Evolutionary conservation across 2,797 vertebrate genomes (phyloP), one percentile per base, ranked within the genome.

Genomic region (Crotalus adamanteus): DNA sequence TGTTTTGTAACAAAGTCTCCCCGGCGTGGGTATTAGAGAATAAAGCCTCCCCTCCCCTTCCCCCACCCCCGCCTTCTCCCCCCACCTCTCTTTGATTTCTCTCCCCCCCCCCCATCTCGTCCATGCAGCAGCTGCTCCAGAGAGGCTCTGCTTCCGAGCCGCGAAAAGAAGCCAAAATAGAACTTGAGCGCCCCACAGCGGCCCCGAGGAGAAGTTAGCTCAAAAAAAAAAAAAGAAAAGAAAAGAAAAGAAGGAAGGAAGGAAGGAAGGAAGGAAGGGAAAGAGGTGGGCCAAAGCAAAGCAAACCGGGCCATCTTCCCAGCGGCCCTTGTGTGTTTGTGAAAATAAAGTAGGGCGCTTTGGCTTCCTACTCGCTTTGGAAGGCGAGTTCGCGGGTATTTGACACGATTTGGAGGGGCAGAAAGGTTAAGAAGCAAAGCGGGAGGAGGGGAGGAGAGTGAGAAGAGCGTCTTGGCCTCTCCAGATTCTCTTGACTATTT

Each of bases 151-250:
- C 91, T 92, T 90, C 59, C 69, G 8, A 42, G 90, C 56, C 47
- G 86, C 86, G n/a, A 61, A 83, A 22, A 87, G 51, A 59, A 92
- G 31, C 42, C 37, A 55, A 63, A 65, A 93, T 97, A 94, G 97
- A 97, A 93, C 95, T 95, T 95, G 96, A 95, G 97, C 96, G 93
- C 97, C 97, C 94, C 96, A 93, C 91, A 96, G 97, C 97, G 97
- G 97, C 20, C 60, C 42, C 4, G n/a, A 1, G 6, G 16, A 53
- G 26, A 6, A 9, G 4, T 22, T 42, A 3, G 25, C 22, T 83
- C 9, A 11, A 0, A 6, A n/a, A 47, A 3, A 3, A 22, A 6
- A 3, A 1, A 4, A 3, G 1, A 18, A 73, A 6, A 25, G 5
- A 51, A 28, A 1, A 6, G 9, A 20, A n/a, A 7, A 20, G 59